Percentiles rank a stretch among this genome's conserved stretches.
Evolutionary conservation across 1,140 invertebrate species (phyloP).

Genomic region (Procambarus clarkii): DNA sequence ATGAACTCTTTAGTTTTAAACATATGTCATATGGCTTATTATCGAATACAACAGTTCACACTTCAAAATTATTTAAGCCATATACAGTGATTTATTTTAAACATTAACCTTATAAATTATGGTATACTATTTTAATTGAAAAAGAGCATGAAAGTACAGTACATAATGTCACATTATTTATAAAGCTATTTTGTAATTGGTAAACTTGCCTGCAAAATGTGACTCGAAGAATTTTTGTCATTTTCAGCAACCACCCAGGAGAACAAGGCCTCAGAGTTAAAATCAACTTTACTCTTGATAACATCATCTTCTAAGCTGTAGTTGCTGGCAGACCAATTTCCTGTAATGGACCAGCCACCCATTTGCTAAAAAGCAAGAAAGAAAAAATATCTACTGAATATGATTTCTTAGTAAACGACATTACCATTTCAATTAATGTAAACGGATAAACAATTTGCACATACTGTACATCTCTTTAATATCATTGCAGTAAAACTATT

Average conservation of each 20-base stretch:
- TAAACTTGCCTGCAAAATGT: constrained; percentile 87
- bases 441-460: too few species aligned
- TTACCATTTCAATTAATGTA: too few species aligned
- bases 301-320: constrained; percentile 88
- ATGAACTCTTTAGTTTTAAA: too few species aligned
- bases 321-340: constrained; percentile 75
- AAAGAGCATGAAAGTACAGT: too few species aligned
- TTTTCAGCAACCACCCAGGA: constrained; percentile 94
- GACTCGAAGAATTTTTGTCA: constrained; percentile 90
- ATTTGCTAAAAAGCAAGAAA: constrained; percentile 40
- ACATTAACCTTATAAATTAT: too few species aligned
- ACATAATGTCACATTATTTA: too few species aligned
- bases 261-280: constrained; percentile 92
- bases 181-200: constrained; percentile 5
- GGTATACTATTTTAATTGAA: too few species aligned
- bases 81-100: too few species aligned
- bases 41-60: too few species aligned
- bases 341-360: constrained; percentile 84
- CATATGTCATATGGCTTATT: too few species aligned
- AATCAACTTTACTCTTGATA: constrained; percentile 89
- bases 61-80: too few species aligned
- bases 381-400: constrained; percentile 72
- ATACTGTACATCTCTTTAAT: background rate
- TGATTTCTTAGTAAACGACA: background rate
- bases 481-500: background rate